Evolutionary conservation across 2,113 vertebrate genomes (phyloP).

Genomic region (Copsychus sechellarum): DNA sequence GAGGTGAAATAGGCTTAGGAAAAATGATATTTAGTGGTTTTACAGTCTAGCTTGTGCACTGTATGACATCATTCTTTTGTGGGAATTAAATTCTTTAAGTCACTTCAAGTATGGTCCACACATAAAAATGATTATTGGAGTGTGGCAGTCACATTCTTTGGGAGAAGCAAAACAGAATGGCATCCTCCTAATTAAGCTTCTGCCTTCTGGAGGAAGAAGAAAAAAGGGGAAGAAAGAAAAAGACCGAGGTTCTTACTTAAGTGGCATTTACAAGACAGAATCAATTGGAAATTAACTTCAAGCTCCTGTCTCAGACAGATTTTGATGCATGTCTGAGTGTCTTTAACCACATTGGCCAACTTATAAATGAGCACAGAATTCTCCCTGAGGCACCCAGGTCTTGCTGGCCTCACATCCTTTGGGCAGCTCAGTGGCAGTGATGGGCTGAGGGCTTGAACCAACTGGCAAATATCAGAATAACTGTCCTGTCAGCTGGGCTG

Average conservation of each 20-base stretch:
- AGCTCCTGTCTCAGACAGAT: constrained; percentile 65
- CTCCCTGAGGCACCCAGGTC: constrained; percentile 42
- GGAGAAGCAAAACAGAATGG: not conserved
- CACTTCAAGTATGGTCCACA: not conserved
- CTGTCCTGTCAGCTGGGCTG: not conserved
- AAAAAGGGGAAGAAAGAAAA: fast-evolving
- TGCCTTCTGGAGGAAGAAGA: not conserved
- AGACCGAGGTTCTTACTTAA: constrained; percentile 42
- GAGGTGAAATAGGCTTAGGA: not conserved
- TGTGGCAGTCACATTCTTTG: not conserved
- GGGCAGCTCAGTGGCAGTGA: constrained; percentile 38
- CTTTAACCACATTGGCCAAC: constrained; percentile 71
- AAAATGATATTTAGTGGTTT: not conserved
- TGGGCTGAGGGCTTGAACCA: not conserved
- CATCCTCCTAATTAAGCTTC: not conserved
- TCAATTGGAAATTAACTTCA: constrained; percentile 80
- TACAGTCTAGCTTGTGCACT: not conserved
- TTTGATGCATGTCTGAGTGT: constrained; percentile 73
- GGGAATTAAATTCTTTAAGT: not conserved
- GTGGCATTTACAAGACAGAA: constrained; percentile 68
- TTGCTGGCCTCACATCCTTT: constrained; percentile 42
- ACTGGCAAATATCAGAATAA: not conserved
- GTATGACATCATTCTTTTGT: not conserved
- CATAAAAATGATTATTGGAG: not conserved
- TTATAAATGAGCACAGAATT: constrained; percentile 76